Percentiles rank a stretch among this genome's conserved stretches.
phyloP scores from a whole-genome alignment of 2,113 vertebrate species.

The Clarias magur region DNA sequence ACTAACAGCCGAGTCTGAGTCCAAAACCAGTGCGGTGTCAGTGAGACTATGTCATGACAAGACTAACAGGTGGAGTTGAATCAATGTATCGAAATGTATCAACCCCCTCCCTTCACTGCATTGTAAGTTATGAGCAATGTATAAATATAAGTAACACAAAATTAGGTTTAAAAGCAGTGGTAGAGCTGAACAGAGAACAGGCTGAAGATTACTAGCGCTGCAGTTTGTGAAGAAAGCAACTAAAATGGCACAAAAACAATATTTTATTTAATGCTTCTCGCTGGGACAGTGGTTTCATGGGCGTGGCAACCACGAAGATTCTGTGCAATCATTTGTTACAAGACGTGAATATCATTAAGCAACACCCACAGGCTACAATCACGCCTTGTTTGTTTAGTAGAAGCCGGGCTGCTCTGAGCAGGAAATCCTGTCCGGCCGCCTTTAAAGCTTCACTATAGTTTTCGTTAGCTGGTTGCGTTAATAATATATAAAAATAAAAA shows the following conservation, averaged over 20 bases:
- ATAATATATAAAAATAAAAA: neutral
- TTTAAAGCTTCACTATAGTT: too few relatives aligned
- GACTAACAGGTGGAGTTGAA: neutral
- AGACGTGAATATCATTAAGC: neutral
- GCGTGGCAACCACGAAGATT: neutral
- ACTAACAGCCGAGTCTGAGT: neutral
- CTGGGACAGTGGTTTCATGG: neutral
- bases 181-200: neutral
- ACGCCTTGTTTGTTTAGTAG: neutral
- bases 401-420: neutral
- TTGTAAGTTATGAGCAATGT: neutral
- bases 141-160: neutral
- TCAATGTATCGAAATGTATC: neutral
- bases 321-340: conserved; percentile 22
- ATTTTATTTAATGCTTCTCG: neutral
- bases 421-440: neutral
- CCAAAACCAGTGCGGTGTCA: neutral
- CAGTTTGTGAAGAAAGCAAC: neutral
- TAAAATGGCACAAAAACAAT: neutral
- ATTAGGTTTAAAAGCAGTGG: neutral
- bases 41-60: neutral
- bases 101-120: neutral
- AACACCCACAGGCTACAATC: neutral
- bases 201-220: neutral
- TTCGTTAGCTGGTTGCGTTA: neutral